Conservation (phyloP, 2,113 vertebrate species). For the Microcebus ravelobensis region DNA sequence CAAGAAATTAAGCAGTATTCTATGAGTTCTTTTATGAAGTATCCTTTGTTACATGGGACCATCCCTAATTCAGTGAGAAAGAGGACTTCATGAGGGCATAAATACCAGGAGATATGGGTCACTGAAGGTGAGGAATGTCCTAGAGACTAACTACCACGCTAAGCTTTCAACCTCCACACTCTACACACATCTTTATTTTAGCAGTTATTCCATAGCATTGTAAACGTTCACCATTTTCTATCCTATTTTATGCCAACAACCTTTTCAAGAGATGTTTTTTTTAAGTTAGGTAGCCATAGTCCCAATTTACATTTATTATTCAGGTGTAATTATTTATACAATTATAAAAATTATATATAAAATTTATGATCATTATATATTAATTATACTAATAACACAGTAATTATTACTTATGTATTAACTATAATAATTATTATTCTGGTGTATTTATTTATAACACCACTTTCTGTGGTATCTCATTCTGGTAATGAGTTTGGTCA, state of each 20-base stretch:
- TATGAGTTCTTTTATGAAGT: not conserved
- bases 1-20: not conserved
- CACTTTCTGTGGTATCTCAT: not conserved
- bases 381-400: not conserved
- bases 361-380: not conserved
- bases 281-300: not conserved
- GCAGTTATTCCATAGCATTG: not conserved
- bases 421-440: not conserved
- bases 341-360: not conserved
- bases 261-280: not conserved
- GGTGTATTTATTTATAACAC: not conserved
- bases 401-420: too few relatives aligned
- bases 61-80: not conserved
- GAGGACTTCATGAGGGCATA: too few relatives aligned
- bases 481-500: not conserved
- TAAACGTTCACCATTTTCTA: not conserved
- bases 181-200: not conserved
- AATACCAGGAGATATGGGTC: not conserved
- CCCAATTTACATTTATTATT: conserved; percentile 7
- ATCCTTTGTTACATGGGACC: not conserved
- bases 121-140: not conserved
- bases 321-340: not conserved
- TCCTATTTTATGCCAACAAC: not conserved
- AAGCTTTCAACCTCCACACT: not conserved
- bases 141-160: not conserved